Evolutionary conservation across 2,797 vertebrate genomes (phyloP), one percentile per base, ranked within the genome.

Genomic region (Catharus ustulatus): DNA sequence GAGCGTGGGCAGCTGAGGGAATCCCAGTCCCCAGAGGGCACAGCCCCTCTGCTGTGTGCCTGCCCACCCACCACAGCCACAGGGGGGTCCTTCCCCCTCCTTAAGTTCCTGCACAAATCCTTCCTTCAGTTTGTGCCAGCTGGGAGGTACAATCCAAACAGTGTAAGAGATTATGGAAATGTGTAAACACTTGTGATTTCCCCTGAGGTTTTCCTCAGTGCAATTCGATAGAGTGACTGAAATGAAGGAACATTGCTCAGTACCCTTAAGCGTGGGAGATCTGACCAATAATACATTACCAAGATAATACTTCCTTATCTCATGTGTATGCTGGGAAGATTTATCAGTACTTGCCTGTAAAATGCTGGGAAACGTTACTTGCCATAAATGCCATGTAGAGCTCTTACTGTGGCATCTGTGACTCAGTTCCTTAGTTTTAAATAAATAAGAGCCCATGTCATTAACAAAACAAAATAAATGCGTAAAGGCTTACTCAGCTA

Each of bases 361-460:
- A 90, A 86, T 48, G 26, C 77, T 73, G 80, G 87, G 87, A 92
- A 84, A 57, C 0, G 6, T 71, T 88, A 69, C 92, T 96, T 86
- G 94, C 87, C 46, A 74, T 83, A 95, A 97, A 87, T 54, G 46
- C 63, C 23, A 90, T 90, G 80, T 68, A 45, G 45, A 69, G 32
- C 36, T 84, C 79, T 94, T 54, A 46, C 55, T 22, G 74, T 94
- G 80, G 80, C 87, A 90, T 76, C 71, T 82, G 89, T 96, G 89
- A 96, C 89, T 95, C 95, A 91, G 77, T 95, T 87, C 91, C 55
- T 85, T 34, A 27, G 24, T 58, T 87, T 93, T 82, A 93, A 96
- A 93, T 95, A 90, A 92, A 87, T 88, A 89, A 97, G 94, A 89
- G 30, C 67, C 74, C 54, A 2, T 52, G 69, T 90, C 85, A 84